phyloP scores from a whole-genome alignment of 2,888 invertebrate species.

The Stramonita haemastoma region DNA sequence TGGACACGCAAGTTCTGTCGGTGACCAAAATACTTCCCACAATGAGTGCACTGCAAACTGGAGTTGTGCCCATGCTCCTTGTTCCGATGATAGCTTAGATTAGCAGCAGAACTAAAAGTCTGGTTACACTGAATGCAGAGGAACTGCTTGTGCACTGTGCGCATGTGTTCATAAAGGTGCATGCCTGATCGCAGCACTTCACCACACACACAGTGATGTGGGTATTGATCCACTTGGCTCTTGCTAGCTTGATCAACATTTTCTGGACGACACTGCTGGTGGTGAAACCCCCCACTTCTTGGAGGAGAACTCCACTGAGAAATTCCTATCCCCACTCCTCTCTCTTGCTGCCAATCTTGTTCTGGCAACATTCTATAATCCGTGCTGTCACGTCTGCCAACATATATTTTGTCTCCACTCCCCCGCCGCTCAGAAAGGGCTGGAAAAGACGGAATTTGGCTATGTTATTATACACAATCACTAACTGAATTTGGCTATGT shows the following conservation, averaged over 20 bases:
- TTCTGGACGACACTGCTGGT: background rate
- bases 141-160: slow-evolving; percentile 15
- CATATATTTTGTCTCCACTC: background rate
- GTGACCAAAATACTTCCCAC: slow-evolving; percentile 24
- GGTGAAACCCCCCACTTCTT: background rate
- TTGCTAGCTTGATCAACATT: too few relatives aligned
- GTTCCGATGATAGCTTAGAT: slow-evolving; percentile 2
- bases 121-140: slow-evolving; percentile 19
- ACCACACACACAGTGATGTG: background rate
- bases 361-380: background rate
- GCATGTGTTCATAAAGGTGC: background rate
- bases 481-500: too few relatives aligned
- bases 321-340: too few relatives aligned
- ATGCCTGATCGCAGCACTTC: background rate
- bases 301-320: background rate
- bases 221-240: background rate
- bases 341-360: background rate
- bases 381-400: slow-evolving; percentile 4
- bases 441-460: slow-evolving; percentile 4
- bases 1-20: background rate
- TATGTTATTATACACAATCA: too few relatives aligned
- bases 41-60: background rate
- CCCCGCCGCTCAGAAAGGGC: background rate
- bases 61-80: slow-evolving; percentile 16
- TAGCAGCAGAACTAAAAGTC: background rate